Conservation (phyloP, 2,797 vertebrate species). For the Pipistrellus pipistrellus region DNA sequence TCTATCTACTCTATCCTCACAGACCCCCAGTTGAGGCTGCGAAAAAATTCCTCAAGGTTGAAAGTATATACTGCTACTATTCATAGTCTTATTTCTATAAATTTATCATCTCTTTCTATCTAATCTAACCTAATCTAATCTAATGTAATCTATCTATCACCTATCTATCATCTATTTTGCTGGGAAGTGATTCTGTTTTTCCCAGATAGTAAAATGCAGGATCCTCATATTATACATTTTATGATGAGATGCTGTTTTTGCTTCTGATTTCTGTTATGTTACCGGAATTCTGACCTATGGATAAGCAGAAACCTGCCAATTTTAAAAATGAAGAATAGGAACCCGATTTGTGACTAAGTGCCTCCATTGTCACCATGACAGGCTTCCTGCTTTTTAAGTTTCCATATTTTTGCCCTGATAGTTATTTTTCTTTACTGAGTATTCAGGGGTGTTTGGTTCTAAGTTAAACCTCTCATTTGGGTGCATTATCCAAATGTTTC, state of each 20-base stretch:
- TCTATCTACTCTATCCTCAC: not conserved
- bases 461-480: not conserved
- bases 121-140: not conserved
- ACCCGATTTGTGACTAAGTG: not conserved
- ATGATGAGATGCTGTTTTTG: not conserved
- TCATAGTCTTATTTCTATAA: not conserved
- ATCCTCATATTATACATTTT: not conserved
- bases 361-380: not conserved
- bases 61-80: not conserved
- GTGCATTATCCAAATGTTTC: not conserved
- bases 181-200: not conserved
- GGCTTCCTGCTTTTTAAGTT: not conserved
- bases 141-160: not conserved
- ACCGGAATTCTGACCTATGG: not conserved
- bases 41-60: not conserved
- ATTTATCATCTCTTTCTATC: not conserved
- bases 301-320: not conserved
- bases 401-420: not conserved
- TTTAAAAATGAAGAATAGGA: not conserved
- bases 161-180: not conserved
- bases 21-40: not conserved
- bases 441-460: not conserved
- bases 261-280: not conserved
- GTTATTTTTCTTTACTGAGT: not conserved
- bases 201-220: not conserved